Conservation (phyloP, 2,797 vertebrate species). For the Monodelphis domestica region DNA sequence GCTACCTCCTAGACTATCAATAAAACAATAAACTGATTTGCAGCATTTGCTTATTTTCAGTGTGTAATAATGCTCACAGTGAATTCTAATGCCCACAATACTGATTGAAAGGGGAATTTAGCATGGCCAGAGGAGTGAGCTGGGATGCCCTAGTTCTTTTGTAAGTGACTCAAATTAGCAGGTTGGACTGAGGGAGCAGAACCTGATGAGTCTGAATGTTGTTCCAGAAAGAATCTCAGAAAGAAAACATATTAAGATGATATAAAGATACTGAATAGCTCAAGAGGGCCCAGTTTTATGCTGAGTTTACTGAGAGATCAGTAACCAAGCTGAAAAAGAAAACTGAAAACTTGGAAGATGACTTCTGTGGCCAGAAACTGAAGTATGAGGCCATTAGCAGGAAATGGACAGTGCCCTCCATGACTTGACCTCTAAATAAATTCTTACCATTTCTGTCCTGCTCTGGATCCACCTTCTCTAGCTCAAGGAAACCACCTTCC, state of each 20-base stretch:
- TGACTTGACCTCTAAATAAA: constrained; percentile 94
- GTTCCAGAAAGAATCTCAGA: constrained; percentile 91
- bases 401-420: constrained; percentile 98
- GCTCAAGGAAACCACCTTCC: background rate
- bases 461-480: constrained; percentile 65
- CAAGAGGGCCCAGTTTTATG: constrained; percentile 90
- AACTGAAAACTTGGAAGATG: constrained; percentile 92
- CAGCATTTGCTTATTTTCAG: background rate
- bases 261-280: constrained; percentile 91
- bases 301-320: constrained; percentile 87
- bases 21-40: background rate
- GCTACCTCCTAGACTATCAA: background rate
- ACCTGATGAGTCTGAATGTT: constrained; percentile 90
- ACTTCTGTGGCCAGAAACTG: constrained; percentile 97
- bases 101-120: constrained; percentile 81
- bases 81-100: background rate
- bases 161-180: constrained; percentile 88
- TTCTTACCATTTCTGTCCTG: constrained; percentile 74
- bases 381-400: constrained; percentile 98
- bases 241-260: constrained; percentile 92
- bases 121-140: constrained; percentile 91
- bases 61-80: background rate
- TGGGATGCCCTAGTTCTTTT: constrained; percentile 88
- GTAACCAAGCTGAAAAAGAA: constrained; percentile 90
- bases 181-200: constrained; percentile 90